Percentiles rank a stretch among this genome's conserved stretches.
These are phyloP conservation scores for Apamea epomidion DNA, from an alignment of 2,888 invertebrate genomes.

Conservation along the genomic window DNA sequence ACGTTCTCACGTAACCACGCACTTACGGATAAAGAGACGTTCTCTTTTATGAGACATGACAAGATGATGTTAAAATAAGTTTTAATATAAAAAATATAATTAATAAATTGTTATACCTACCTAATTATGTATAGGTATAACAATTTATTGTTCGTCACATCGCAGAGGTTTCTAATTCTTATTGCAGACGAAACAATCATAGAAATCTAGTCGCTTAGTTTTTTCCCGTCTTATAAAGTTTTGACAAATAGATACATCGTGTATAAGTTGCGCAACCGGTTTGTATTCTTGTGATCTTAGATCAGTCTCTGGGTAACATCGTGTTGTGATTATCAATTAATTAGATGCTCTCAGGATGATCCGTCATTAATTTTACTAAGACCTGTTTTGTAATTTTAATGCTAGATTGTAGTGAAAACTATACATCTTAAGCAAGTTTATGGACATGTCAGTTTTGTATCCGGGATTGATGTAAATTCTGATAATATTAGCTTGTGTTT, in stretches of 20 bases:
- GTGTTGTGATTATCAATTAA: constrained; percentile 36
- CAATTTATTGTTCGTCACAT: background rate
- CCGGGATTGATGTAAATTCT: constrained; percentile 2
- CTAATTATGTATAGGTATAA: background rate
- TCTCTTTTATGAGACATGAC: too few species aligned
- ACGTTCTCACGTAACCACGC: too few species aligned
- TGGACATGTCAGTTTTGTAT: constrained; percentile 6
- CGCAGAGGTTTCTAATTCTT: background rate
- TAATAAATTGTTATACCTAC: too few species aligned
- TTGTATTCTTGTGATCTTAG: constrained; percentile 44
- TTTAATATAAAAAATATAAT: too few species aligned
- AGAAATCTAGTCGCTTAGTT: background rate
- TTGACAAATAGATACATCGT: constrained; percentile 32
- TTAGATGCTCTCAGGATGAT: constrained; percentile 57
- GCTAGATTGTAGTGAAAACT: background rate
- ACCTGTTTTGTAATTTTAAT: constrained; percentile 32
- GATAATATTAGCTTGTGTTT: background rate
- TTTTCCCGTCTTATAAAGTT: constrained; percentile 29
- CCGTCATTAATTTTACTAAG: constrained; percentile 35
- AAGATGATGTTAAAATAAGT: too few species aligned
- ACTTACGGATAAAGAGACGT: too few species aligned
- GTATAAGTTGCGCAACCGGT: constrained; percentile 57
- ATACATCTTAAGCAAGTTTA: constrained; percentile 20
- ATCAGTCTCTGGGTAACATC: constrained; percentile 18
- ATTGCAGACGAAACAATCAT: background rate